Percentiles rank a stretch among this genome's conserved stretches.
Evolutionary conservation across 2,113 vertebrate genomes (phyloP).

Genomic region (Chionomys nivalis): DNA sequence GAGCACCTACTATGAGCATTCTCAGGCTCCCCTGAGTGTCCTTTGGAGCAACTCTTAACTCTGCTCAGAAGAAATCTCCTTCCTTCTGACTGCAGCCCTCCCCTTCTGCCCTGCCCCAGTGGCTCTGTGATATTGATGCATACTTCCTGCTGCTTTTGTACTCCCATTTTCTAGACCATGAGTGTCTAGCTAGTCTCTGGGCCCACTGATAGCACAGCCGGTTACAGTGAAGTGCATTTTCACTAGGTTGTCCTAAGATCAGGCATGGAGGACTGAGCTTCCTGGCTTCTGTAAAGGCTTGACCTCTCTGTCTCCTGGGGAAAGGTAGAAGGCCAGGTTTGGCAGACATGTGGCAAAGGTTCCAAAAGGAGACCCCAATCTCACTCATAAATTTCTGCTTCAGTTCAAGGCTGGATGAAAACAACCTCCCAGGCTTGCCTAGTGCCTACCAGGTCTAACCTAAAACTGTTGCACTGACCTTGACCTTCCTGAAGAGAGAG

Average conservation of each 20-base stretch:
- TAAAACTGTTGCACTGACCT: neutral
- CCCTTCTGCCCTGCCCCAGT: neutral
- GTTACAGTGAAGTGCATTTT: neutral
- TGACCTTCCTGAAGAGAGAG: neutral
- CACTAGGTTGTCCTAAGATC: neutral
- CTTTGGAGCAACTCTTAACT: constrained; percentile 27
- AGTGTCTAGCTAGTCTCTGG: neutral
- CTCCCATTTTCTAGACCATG: neutral
- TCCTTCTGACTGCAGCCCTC: neutral
- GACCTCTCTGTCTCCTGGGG: neutral
- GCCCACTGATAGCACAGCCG: neutral
- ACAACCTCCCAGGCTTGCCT: neutral
- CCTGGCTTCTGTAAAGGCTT: neutral
- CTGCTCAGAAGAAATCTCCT: neutral
- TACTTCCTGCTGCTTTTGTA: neutral
- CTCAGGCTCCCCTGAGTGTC: neutral
- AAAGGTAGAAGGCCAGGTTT: neutral
- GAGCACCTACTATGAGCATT: neutral
- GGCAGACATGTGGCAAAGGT: neutral
- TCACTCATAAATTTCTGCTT: constrained; percentile 1
- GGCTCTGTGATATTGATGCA: neutral
- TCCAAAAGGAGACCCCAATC: neutral
- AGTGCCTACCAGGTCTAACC: neutral
- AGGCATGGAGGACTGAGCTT: neutral
- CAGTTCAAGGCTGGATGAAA: neutral